phyloP scores from a whole-genome alignment of 2,797 vertebrate species.

The Sphaeramia orbicularis region DNA sequence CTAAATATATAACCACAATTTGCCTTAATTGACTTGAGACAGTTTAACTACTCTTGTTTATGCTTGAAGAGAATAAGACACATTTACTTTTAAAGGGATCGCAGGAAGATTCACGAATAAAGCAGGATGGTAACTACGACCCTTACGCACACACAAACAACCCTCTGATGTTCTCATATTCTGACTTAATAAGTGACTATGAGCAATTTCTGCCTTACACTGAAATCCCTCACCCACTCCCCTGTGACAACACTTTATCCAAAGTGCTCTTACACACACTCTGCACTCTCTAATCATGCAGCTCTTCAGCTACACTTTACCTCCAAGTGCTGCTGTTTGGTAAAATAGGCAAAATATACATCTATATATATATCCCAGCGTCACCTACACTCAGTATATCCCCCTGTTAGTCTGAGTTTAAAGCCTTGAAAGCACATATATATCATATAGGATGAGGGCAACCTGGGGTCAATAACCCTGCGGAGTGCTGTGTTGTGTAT shows the following conservation, averaged over 20 bases:
- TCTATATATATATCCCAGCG: conserved; percentile 5
- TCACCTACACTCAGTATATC: conserved; percentile 7
- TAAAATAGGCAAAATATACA: conserved; percentile 20
- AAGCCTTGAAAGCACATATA: conserved; percentile 59
- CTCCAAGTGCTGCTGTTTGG: conserved; percentile 8
- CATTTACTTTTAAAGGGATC: conserved; percentile 17
- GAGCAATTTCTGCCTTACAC: conserved; percentile 63
- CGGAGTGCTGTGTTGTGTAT: conserved; percentile 38
- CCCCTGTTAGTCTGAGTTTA: conserved; percentile 11
- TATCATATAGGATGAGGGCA: conserved; percentile 30
- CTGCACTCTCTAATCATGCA: conserved; percentile 48
- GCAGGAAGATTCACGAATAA: neutral
- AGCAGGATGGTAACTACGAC: neutral
- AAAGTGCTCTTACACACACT: conserved; percentile 64
- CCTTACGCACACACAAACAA: neutral
- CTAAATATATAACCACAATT: conserved; percentile 56
- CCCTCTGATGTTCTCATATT: conserved; percentile 10
- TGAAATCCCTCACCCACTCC: conserved; percentile 47
- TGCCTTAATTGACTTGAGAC: conserved; percentile 56
- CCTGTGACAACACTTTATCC: conserved; percentile 60
- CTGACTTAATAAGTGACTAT: conserved; percentile 48
- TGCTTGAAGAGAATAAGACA: conserved; percentile 21
- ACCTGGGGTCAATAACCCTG: conserved; percentile 18
- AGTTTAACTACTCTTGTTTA: conserved; percentile 54
- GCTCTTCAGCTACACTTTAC: conserved; percentile 56